Base-by-base conservation (phyloP, 2,797 vertebrate species). In the Hoplostethus atlanticus region DNA sequence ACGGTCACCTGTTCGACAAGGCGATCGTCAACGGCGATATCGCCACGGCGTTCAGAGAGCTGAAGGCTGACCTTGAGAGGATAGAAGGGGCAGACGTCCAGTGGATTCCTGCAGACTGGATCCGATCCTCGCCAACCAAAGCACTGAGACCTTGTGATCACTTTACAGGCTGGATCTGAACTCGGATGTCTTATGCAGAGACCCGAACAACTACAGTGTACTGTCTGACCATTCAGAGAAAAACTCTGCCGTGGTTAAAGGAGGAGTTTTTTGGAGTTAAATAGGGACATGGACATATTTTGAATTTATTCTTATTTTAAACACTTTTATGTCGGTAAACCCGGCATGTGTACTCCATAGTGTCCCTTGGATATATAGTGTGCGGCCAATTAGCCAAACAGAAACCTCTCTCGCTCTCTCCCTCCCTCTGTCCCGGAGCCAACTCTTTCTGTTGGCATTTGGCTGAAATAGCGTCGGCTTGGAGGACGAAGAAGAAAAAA, bases 11-110 rank as follows among this genome's bases (percentile, higher is more conserved):
- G 86, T 97, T 98, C 62, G 96, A 98, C 86, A 96, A 95, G 91
- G 93, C 96, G 81, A 92, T 97, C 15, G 83, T 98, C 65, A 98
- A 97, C 2, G 97, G 97, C 25, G 97, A 99, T 76, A 92, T 97
- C 0, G 85, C 94, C 0, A 11, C 78, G 51, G 96, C 95, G 3
- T 97, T 97, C 81, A 93, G 88, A 58, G 96, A 97, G 88, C 89
- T 99, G 36, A 97, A 93, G 92, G 88, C 92, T 2, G 93, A 93
- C 36, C 95, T 99, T 25, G 88, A 94, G 89, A 95, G 85, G 85
- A 75, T 96, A 58, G 91, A 95, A 74, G 94, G 90, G 50, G 95
- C 95, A 5, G 94, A 95, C 0, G 86, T 92, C 64, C 96, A 95
- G 69, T 98, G 97, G 97, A 93, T 98, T 81, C 96, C 97, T 2